Conservation (phyloP, 1,140 invertebrate species). For the Manduca sexta region DNA sequence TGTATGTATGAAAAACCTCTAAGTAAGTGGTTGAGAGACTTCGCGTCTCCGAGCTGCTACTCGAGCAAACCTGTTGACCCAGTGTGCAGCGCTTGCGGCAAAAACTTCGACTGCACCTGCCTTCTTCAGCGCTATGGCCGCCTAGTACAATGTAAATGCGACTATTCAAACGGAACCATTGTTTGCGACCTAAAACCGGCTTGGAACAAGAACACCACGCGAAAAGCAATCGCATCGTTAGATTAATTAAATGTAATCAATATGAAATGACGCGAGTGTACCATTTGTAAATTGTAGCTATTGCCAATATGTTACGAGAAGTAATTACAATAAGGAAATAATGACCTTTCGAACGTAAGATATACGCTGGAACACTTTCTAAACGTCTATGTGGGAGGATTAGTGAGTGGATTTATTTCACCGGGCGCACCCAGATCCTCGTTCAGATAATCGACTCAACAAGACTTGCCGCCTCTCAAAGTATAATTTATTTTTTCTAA, state of each 20-base stretch:
- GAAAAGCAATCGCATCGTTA: constrained; percentile 1
- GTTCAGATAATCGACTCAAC: too few relatives aligned
- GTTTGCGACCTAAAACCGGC: constrained; percentile 25
- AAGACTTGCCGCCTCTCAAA: too few relatives aligned
- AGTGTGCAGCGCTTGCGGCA: constrained; percentile 42
- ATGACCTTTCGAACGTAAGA: constrained; percentile 9
- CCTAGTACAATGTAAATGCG: constrained; percentile 21
- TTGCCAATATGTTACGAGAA: too few relatives aligned
- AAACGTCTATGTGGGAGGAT: constrained; percentile 13
- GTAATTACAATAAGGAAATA: constrained; percentile 1
- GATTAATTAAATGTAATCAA: too few relatives aligned
- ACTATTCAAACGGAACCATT: constrained; percentile 25
- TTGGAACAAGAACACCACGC: constrained; percentile 1
- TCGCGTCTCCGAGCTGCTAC: constrained; percentile 38
- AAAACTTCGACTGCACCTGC: constrained; percentile 43
- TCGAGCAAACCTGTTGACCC: constrained; percentile 56
- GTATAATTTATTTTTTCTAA: too few relatives aligned
- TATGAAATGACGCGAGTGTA: too few relatives aligned
- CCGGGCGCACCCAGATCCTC: too few relatives aligned
- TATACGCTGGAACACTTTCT: constrained; percentile 12
- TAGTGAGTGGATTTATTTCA: neutral
- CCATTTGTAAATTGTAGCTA: too few relatives aligned
- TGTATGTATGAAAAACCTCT: constrained; percentile 17
- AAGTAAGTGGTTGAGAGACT: constrained; percentile 57
- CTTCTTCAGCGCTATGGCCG: constrained; percentile 18